phyloP scores from a whole-genome alignment of 2,888 invertebrate species.

The Chrysolina oricalcia region DNA sequence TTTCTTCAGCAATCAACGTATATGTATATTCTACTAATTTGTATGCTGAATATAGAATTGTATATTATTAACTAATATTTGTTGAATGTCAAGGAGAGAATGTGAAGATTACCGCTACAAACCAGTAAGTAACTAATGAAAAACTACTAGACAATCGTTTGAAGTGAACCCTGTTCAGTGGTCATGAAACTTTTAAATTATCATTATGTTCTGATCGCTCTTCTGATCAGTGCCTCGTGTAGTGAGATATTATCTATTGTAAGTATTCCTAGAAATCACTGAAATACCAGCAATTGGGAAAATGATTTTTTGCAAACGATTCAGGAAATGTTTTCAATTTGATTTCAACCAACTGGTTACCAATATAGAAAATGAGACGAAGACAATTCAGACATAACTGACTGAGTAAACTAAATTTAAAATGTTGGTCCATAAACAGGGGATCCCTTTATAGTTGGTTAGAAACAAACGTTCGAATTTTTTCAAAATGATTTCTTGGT shows the following conservation, averaged over 20 bases:
- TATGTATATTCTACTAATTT: background rate
- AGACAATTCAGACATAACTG: too few relatives aligned
- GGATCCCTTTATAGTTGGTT: too few relatives aligned
- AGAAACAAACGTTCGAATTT: too few relatives aligned
- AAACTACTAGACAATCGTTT: slow-evolving; percentile 42
- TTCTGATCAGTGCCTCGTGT: slow-evolving; percentile 43
- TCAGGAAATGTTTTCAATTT: too few relatives aligned
- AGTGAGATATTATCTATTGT: slow-evolving; percentile 25
- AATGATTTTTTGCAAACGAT: background rate
- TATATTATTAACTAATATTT: slow-evolving; percentile 4
- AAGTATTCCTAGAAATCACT: slow-evolving; percentile 1
- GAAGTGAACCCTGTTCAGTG: slow-evolving; percentile 32
- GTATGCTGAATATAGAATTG: background rate
- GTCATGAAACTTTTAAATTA: slow-evolving; percentile 16
- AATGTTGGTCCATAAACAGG: too few relatives aligned
- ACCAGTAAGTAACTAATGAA: slow-evolving; percentile 25
- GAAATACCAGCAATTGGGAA: background rate
- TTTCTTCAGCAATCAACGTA: background rate
- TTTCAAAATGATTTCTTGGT: too few relatives aligned
- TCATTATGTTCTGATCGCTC: slow-evolving; percentile 8
- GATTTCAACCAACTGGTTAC: background rate
- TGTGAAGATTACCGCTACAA: slow-evolving; percentile 21
- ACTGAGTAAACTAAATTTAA: too few relatives aligned
- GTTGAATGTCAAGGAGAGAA: slow-evolving; percentile 3
- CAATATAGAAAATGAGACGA: too few relatives aligned